These are phyloP conservation scores for Euleptes europaea DNA, from an alignment of 2,113 vertebrate species.

Conservation along the genomic window DNA sequence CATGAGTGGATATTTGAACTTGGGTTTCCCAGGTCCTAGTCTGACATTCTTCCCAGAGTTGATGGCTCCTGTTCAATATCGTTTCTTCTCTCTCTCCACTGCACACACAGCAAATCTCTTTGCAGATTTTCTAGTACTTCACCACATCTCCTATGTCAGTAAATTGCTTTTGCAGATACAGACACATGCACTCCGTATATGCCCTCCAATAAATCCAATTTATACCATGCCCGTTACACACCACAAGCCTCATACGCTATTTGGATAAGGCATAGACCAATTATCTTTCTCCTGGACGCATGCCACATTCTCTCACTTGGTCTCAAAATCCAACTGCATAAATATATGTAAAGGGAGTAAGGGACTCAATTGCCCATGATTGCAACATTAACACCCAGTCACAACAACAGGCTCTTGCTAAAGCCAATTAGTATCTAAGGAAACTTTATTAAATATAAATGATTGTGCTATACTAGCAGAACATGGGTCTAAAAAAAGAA, in stretches of 20 bases:
- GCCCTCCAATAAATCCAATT: not conserved
- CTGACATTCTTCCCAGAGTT: not conserved
- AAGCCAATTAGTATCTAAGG: not conserved
- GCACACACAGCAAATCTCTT: not conserved
- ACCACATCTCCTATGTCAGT: not conserved
- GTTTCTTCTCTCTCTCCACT: not conserved
- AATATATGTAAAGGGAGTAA: not conserved
- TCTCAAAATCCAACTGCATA: not conserved
- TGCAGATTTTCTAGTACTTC: not conserved
- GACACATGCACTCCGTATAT: not conserved
- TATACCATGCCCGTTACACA: not conserved
- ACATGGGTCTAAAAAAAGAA: slow-evolving; percentile 1
- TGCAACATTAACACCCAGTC: not conserved
- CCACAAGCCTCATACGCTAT: not conserved
- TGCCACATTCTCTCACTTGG: not conserved
- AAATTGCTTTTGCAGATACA: not conserved
- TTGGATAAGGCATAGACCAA: not conserved
- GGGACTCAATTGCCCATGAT: not conserved
- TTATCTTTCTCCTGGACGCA: not conserved
- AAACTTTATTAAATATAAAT: not conserved
- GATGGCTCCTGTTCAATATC: not conserved
- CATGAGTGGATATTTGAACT: too few species aligned
- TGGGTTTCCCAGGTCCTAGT: too few species aligned
- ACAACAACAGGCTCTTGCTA: not conserved
- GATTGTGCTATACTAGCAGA: not conserved